phyloP scores from a whole-genome alignment of 2,888 invertebrate species.

The Cataglyphis livida region DNA sequence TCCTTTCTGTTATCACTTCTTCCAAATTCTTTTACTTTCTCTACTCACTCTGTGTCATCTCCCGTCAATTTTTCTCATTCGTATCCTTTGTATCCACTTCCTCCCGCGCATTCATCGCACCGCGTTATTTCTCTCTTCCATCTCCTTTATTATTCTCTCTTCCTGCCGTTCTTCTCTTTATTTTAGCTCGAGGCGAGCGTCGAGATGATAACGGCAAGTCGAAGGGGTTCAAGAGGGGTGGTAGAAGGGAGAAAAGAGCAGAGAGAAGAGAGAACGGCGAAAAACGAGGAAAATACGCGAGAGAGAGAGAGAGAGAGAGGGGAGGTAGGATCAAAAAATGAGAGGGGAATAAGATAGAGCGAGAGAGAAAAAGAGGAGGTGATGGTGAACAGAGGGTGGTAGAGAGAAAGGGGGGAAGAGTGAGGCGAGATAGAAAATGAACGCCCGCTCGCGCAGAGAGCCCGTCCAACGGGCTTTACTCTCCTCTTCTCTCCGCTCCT shows the following conservation, averaged over 20 bases:
- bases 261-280: slow-evolving; percentile 24
- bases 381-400: slow-evolving; percentile 47
- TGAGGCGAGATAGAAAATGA: slow-evolving; percentile 71
- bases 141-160: slow-evolving; percentile 44
- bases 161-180: slow-evolving; percentile 69
- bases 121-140: slow-evolving; percentile 37
- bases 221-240: slow-evolving; percentile 50
- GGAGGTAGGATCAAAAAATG: slow-evolving; percentile 47
- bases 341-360: slow-evolving; percentile 57
- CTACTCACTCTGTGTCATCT: slow-evolving; percentile 13
- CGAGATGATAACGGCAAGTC: slow-evolving; percentile 69
- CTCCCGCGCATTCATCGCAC: slow-evolving; percentile 38
- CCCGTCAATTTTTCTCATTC: slow-evolving; percentile 48
- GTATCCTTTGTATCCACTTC: slow-evolving; percentile 48
- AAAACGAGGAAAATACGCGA: slow-evolving; percentile 11
- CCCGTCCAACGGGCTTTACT: slow-evolving; percentile 77
- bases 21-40: slow-evolving; percentile 6
- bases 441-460: slow-evolving; percentile 74
- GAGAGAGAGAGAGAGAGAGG: slow-evolving; percentile 44
- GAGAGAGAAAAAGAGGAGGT: slow-evolving; percentile 42
- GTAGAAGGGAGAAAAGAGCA: slow-evolving; percentile 38
- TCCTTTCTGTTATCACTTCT: slow-evolving; percentile 7
- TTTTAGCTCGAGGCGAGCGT: slow-evolving; percentile 80
- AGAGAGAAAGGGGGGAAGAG: slow-evolving; percentile 24
- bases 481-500: slow-evolving; percentile 66